Evolutionary conservation across 2,888 invertebrate species (phyloP).

Genomic region (Cerastis rubricosa): DNA sequence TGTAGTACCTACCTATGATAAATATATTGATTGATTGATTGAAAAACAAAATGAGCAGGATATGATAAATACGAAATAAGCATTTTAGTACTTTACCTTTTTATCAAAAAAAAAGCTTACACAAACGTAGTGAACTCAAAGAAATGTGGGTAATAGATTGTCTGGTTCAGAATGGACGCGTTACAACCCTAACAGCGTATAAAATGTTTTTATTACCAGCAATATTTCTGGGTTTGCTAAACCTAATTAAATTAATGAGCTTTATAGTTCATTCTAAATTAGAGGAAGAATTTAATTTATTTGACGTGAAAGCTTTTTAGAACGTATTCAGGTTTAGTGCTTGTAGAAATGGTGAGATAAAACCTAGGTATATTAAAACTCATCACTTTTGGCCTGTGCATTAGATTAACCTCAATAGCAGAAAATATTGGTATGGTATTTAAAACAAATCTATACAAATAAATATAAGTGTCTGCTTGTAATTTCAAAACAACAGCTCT

Average conservation of each 20-base stretch:
- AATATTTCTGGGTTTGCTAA: slow-evolving; percentile 39
- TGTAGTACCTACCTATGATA: no score
- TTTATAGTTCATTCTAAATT: slow-evolving; percentile 43
- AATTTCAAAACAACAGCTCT: no score
- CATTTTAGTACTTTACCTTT: background rate
- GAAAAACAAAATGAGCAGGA: no score
- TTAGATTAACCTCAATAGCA: background rate
- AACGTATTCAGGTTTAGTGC: slow-evolving; percentile 9
- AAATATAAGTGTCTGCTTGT: no score
- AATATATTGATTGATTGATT: no score
- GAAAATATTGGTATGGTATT: background rate
- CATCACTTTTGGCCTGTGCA: background rate
- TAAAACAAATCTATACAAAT: no score
- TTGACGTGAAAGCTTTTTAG: slow-evolving; percentile 18
- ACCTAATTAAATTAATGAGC: slow-evolving; percentile 47
- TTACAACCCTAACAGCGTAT: slow-evolving; percentile 32
- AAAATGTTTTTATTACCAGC: slow-evolving; percentile 51
- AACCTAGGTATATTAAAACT: slow-evolving; percentile 4
- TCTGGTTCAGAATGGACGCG: background rate
- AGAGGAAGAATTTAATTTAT: slow-evolving; percentile 43
- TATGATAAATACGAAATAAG: no score
- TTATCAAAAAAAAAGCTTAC: background rate
- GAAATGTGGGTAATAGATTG: background rate
- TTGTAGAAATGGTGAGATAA: background rate
- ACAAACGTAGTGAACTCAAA: background rate